Percentiles rank a stretch among this genome's conserved stretches.
Conservation (phyloP, 2,113 vertebrate genomes). For the Rhea pennata region DNA sequence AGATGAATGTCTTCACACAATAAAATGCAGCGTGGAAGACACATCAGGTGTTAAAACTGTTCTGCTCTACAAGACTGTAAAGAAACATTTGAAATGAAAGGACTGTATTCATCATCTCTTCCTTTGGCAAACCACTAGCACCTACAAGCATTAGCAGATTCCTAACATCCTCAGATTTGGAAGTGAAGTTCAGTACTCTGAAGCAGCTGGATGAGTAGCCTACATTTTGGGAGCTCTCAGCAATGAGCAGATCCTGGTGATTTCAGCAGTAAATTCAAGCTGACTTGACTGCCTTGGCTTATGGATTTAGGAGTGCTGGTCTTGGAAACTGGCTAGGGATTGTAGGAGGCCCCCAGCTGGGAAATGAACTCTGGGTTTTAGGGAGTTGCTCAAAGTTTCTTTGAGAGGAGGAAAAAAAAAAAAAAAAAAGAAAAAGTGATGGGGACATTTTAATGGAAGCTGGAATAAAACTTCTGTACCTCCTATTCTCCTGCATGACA, state of each 20-base stretch:
- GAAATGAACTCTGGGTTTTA: background rate
- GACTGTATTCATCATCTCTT: background rate
- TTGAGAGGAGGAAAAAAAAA: background rate
- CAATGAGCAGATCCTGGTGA: background rate
- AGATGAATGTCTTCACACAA: background rate
- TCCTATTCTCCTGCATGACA: background rate
- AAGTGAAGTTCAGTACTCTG: background rate
- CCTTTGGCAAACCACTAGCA: background rate
- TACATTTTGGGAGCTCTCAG: background rate
- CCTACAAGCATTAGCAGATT: accelerated
- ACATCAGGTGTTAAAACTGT: background rate
- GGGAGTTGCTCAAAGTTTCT: accelerated
- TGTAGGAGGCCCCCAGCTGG: background rate
- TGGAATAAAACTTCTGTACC: background rate
- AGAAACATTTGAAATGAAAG: background rate
- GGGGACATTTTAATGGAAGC: background rate
- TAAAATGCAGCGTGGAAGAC: background rate
- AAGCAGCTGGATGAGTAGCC: background rate
- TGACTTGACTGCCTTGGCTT: background rate
- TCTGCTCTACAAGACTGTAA: background rate
- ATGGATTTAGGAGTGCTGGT: background rate
- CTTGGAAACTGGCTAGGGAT: background rate
- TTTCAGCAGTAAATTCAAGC: background rate
- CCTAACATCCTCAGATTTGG: background rate
- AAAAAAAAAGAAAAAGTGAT: background rate